Conservation (phyloP, 1,140 invertebrate genomes). For the Dendroctonus ponderosae region DNA sequence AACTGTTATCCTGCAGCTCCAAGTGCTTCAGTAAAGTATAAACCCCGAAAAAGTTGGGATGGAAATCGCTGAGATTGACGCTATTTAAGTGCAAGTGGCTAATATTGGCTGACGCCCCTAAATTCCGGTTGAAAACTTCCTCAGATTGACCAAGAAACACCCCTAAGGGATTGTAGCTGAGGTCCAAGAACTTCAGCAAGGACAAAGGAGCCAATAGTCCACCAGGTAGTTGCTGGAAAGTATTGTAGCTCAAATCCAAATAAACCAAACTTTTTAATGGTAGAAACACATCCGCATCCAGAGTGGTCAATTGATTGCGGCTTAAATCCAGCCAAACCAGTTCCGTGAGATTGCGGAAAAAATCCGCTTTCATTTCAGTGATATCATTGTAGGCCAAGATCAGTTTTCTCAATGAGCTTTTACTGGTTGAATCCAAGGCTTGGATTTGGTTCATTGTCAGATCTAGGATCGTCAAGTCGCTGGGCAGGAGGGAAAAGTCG, state of each 20-base stretch:
- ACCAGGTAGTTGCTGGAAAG: conserved; percentile 37
- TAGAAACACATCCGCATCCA: conserved; percentile 48
- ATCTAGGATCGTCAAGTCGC: conserved; percentile 38
- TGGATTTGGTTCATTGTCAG: conserved; percentile 44
- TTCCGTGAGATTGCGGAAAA: conserved; percentile 49
- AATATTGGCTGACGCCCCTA: conserved; percentile 39
- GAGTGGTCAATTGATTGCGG: conserved; percentile 51
- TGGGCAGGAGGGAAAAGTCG: conserved; percentile 22
- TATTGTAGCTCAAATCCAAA: conserved; percentile 52
- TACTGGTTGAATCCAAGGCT: conserved; percentile 33
- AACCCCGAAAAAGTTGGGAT: conserved; percentile 38
- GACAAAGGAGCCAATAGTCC: conserved; percentile 33
- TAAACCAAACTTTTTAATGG: conserved; percentile 49
- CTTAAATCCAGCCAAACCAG: conserved; percentile 54
- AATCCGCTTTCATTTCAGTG: conserved; percentile 45
- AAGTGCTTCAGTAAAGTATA: conserved; percentile 36
- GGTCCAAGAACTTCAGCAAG: conserved; percentile 38
- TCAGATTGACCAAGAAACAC: conserved; percentile 31
- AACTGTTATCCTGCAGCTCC: conserved; percentile 43
- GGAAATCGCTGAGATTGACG: conserved; percentile 36
- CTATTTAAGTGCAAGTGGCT: conserved; percentile 40
- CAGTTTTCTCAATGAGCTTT: conserved; percentile 32
- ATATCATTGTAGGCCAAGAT: conserved; percentile 51
- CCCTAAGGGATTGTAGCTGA: conserved; percentile 45
- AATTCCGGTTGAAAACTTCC: conserved; percentile 24